A percentile compares a stretch with the other conserved stretches of the same genome.
Conservation (phyloP, 2,113 vertebrate species). For the Lichenostomus cassidix region DNA sequence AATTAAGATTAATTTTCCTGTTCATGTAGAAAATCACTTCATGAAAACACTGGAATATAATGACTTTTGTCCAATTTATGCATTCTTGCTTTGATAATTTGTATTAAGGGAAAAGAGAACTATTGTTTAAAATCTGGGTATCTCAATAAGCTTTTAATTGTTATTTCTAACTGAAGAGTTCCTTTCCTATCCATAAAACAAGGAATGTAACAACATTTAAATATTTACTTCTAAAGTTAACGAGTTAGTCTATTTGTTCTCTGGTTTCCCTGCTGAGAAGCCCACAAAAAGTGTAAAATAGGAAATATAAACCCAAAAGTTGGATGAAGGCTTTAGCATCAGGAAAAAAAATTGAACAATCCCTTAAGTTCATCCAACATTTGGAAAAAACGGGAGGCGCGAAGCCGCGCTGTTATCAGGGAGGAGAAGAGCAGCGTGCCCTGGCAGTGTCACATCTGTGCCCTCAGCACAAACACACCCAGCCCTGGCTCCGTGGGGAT, state of each 20-base stretch:
- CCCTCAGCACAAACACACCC: background rate
- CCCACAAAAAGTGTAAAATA: background rate
- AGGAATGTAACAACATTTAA: background rate
- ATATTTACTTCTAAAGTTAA: background rate
- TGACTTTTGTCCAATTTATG: background rate
- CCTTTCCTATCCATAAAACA: background rate
- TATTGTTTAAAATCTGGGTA: background rate
- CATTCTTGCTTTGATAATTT: conserved; percentile 35
- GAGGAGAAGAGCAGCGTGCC: background rate
- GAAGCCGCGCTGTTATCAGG: fast-evolving
- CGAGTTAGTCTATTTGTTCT: background rate
- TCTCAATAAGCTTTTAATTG: background rate
- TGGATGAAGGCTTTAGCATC: background rate
- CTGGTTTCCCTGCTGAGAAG: background rate
- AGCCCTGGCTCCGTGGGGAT: fast-evolving
- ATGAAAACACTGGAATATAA: conserved; percentile 21
- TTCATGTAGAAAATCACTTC: conserved; percentile 32
- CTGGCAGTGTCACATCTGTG: background rate
- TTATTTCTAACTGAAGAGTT: background rate
- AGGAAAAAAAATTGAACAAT: background rate
- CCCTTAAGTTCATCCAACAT: background rate
- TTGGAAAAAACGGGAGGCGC: background rate
- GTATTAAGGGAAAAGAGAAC: background rate
- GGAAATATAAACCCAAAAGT: background rate
- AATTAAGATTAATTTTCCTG: conserved; percentile 40